These are phyloP conservation scores for Coronaproctus castanopsis DNA, from an alignment of 2,888 invertebrate genomes.

Conservation along the genomic window DNA sequence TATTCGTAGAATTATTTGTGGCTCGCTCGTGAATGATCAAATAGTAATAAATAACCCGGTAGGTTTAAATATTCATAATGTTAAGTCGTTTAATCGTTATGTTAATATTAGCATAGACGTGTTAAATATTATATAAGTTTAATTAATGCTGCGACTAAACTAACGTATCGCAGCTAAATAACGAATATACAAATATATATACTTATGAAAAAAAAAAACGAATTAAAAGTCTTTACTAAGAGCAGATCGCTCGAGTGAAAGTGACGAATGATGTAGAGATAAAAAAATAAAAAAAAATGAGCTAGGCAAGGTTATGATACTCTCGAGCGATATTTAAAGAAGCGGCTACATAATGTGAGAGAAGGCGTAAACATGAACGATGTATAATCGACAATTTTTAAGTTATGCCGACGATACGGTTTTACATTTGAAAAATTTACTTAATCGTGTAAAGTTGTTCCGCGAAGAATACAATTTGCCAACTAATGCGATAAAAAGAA, in stretches of 20 bases:
- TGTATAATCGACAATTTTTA: not conserved
- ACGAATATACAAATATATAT: not conserved
- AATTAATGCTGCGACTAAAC: no score
- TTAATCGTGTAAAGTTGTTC: not conserved
- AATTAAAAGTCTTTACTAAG: not conserved
- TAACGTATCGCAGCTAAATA: no score
- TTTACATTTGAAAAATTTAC: not conserved
- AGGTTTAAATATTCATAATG: no score
- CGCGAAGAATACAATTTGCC: not conserved
- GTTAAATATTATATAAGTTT: no score
- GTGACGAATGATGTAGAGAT: not conserved
- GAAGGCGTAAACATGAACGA: not conserved
- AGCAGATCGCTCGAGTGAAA: not conserved
- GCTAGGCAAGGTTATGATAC: not conserved
- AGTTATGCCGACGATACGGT: not conserved
- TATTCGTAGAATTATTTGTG: no score
- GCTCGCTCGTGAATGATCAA: no score
- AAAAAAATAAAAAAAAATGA: not conserved
- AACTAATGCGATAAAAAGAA: not conserved
- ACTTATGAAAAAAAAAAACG: not conserved
- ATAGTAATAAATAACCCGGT: no score
- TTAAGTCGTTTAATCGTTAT: no score
- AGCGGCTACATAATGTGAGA: not conserved
- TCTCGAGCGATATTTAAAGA: not conserved
- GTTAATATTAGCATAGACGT: no score